These are phyloP conservation scores for Sceliomorpha sp. DNA, from an alignment of 2,888 invertebrate genomes.

Conservation along the genomic window DNA sequence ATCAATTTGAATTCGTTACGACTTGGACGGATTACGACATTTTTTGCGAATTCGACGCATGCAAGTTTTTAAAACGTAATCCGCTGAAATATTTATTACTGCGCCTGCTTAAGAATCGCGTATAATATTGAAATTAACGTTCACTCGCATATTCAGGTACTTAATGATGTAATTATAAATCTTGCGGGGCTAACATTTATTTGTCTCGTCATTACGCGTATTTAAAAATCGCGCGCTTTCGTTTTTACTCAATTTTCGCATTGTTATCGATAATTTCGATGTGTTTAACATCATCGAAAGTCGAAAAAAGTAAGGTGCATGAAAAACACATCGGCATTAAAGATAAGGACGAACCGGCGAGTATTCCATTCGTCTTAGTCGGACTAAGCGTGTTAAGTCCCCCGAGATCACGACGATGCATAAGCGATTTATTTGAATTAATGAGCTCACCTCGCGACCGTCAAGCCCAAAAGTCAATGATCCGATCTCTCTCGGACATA, in stretches of 20 bases:
- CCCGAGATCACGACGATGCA: slow-evolving; percentile 66
- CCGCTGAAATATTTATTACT: too few species aligned
- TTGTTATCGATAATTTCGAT: too few species aligned
- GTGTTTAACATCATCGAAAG: slow-evolving; percentile 33
- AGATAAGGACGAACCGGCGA: slow-evolving; percentile 57
- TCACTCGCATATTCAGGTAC: too few species aligned
- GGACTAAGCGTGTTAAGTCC: slow-evolving; percentile 60
- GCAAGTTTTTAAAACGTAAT: too few species aligned
- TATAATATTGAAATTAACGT: too few species aligned
- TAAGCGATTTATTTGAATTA: slow-evolving; percentile 72
- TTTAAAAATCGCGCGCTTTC: too few species aligned
- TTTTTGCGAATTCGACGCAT: too few species aligned
- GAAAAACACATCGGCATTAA: slow-evolving; percentile 61
- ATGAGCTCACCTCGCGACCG: slow-evolving; percentile 65
- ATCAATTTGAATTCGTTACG: slow-evolving; percentile 8
- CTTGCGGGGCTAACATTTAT: too few species aligned
- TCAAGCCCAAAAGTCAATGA: slow-evolving; percentile 55
- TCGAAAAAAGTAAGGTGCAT: slow-evolving; percentile 47
- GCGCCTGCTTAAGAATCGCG: too few species aligned
- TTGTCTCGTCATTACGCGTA: too few species aligned
- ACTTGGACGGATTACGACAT: slow-evolving; percentile 19
- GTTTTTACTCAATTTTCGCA: too few species aligned
- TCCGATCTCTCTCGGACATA: slow-evolving; percentile 38
- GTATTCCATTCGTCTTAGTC: slow-evolving; percentile 68
- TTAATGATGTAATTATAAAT: too few species aligned